phyloP scores from a whole-genome alignment of 2,888 invertebrate genomes.

The Mellilla xanthometata region DNA sequence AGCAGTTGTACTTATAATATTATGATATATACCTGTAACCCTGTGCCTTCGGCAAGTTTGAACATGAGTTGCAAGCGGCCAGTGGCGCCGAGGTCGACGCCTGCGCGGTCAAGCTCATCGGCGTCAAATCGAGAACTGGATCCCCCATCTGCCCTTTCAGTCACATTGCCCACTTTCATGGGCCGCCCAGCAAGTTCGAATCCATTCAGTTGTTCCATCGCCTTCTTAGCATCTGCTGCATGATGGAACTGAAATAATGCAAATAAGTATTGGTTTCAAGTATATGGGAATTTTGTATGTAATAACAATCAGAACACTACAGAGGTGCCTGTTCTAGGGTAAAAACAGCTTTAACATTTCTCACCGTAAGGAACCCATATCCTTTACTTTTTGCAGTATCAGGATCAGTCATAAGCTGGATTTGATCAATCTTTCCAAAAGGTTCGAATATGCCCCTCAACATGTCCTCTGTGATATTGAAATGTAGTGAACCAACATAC shows the following conservation, averaged over 20 bases:
- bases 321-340: too few species aligned
- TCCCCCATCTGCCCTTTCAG: constrained; percentile 91
- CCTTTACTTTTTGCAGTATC: constrained; percentile 98
- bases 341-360: constrained; percentile 52
- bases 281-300: too few species aligned
- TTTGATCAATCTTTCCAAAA: constrained; percentile 97
- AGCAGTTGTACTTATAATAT: too few species aligned
- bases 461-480: constrained; percentile 99
- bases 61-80: constrained; percentile 98
- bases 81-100: constrained; percentile 98
- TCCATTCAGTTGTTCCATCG: constrained; percentile 98
- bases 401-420: constrained; percentile 97
- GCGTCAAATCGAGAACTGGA: constrained; percentile 94
- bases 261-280: neutral
- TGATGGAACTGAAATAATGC: constrained; percentile 90
- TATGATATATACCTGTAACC: constrained; percentile 73
- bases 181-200: constrained; percentile 99
- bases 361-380: constrained; percentile 98
- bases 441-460: constrained; percentile 98
- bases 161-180: constrained; percentile 99
- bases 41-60: constrained; percentile 98
- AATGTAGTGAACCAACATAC: constrained; percentile 98
- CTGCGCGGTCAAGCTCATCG: constrained; percentile 97
- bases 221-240: constrained; percentile 98
- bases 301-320: too few species aligned